Percentiles rank a stretch among this genome's conserved stretches.
Evolutionary conservation across 2,888 invertebrate genomes (phyloP).

Genomic region (Erebia ligea): DNA sequence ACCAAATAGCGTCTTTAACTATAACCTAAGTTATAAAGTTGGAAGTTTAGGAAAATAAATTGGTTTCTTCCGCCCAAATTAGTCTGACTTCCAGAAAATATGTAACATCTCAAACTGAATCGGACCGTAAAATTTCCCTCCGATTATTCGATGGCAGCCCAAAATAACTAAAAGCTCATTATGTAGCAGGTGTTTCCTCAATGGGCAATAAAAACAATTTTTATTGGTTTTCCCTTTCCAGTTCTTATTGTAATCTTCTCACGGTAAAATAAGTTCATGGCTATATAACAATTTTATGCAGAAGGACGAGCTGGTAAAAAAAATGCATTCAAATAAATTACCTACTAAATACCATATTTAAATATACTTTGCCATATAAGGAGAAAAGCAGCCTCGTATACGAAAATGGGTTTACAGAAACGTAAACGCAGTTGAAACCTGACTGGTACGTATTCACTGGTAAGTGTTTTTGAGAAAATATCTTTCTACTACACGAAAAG

Average conservation of each 20-base stretch:
- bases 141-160: slow-evolving; percentile 32
- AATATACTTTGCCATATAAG: neutral
- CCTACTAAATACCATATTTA: neutral
- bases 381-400: slow-evolving; percentile 15
- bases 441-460: slow-evolving; percentile 11
- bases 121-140: slow-evolving; percentile 27
- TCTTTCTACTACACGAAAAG: slow-evolving; percentile 11
- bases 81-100: neutral
- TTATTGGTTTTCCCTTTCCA: slow-evolving; percentile 69
- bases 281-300: slow-evolving; percentile 1
- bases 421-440: slow-evolving; percentile 49
- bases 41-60: neutral
- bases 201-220: slow-evolving; percentile 66
- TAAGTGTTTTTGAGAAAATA: slow-evolving; percentile 22
- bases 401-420: slow-evolving; percentile 55
- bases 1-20: neutral
- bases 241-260: slow-evolving; percentile 47
- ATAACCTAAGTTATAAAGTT: neutral
- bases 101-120: slow-evolving; percentile 15
- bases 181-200: slow-evolving; percentile 68
- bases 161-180: slow-evolving; percentile 65
- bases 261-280: slow-evolving; percentile 20
- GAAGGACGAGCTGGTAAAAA: neutral
- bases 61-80: slow-evolving; percentile 10
- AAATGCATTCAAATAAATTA: neutral